Conservation (phyloP, 92 coral and sea anemone genomes). For the Pocillopora grandis region DNA sequence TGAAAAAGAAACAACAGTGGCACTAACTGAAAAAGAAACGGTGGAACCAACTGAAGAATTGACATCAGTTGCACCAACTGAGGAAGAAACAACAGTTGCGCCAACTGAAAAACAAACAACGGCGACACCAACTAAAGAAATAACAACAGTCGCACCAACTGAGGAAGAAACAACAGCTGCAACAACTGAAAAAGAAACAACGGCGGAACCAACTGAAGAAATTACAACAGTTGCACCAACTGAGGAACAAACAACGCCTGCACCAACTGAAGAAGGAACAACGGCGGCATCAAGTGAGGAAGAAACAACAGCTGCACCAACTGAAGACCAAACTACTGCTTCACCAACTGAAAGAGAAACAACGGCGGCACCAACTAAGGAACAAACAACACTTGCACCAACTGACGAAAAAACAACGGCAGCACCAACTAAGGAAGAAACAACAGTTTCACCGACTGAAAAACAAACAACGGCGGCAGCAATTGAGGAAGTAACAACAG, state of each 20-base stretch:
- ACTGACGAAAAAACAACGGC: neutral
- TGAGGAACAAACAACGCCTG: neutral
- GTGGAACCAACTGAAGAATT: neutral
- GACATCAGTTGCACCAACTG: neutral
- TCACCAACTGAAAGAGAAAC: neutral
- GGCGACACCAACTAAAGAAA: neutral
- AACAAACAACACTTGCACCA: neutral
- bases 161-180: neutral
- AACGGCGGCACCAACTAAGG: neutral
- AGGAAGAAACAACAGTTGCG: neutral
- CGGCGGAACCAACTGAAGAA: neutral
- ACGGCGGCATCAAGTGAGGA: neutral
- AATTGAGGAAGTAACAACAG: constrained; percentile 1
- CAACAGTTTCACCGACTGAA: neutral
- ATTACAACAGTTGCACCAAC: no score
- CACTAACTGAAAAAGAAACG: neutral
- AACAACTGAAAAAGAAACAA: neutral
- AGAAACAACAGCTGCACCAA: neutral
- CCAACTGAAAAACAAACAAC: neutral
- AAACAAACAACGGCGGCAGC: neutral
- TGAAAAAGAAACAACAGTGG: neutral
- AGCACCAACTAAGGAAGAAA: neutral
- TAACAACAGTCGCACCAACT: neutral
- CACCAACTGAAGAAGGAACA: constrained; percentile 1
- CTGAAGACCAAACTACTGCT: neutral